Evolutionary conservation across 2,113 vertebrate genomes (phyloP).

Genomic region (Chaetura pelagica): DNA sequence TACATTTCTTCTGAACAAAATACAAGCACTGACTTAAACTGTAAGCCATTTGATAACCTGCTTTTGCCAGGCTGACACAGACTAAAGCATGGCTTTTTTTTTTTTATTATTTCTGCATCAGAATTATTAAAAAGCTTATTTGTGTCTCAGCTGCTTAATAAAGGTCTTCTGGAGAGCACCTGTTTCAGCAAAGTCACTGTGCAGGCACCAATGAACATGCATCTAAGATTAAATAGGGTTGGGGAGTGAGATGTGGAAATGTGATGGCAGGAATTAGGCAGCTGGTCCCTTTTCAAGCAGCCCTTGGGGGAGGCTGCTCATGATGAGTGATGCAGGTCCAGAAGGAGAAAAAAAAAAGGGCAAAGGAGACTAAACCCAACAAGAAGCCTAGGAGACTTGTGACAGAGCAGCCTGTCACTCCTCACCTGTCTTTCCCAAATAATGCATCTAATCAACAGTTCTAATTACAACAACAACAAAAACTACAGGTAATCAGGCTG

Average conservation of each 20-base stretch:
- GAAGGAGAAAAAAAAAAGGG: background rate
- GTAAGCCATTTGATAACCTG: background rate
- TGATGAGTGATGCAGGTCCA: background rate
- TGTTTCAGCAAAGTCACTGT: background rate
- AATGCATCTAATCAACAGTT: slow-evolving; percentile 43
- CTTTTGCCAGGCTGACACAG: background rate
- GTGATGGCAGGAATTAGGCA: slow-evolving; percentile 31
- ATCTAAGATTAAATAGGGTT: background rate
- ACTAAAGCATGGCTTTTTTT: background rate
- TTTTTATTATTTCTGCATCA: no score
- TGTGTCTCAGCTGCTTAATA: slow-evolving; percentile 4
- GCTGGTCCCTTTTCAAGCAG: background rate
- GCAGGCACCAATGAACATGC: accelerated
- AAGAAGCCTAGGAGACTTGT: background rate
- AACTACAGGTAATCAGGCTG: slow-evolving; percentile 41
- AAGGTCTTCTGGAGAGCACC: background rate
- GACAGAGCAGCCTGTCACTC: background rate
- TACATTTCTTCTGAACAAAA: background rate
- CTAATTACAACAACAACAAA: slow-evolving; percentile 56
- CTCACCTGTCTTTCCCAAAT: slow-evolving; percentile 3
- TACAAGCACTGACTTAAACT: background rate
- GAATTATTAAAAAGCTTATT: background rate
- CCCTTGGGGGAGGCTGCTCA: background rate
- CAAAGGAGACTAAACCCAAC: background rate
- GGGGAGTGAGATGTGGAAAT: background rate